These are phyloP conservation scores for Scaeva pyrastri DNA, from an alignment of 2,888 invertebrate genomes.

Conservation along the genomic window DNA sequence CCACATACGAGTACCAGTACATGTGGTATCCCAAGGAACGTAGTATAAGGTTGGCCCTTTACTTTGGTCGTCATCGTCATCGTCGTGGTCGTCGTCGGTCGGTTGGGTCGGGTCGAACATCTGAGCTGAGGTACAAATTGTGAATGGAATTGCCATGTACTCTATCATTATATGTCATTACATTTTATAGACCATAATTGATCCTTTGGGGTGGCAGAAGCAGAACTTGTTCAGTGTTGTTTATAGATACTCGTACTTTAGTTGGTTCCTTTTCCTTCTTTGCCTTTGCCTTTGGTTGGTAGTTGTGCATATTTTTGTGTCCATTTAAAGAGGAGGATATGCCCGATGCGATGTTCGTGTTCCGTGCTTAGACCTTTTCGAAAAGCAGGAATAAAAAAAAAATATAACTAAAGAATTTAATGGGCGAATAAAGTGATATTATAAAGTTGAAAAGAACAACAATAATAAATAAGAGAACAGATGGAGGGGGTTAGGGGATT, in stretches of 20 bases:
- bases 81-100: neutral
- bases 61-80: slow-evolving; percentile 11
- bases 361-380: neutral
- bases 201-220: slow-evolving; percentile 75
- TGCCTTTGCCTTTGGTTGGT: slow-evolving; percentile 65
- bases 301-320: slow-evolving; percentile 35
- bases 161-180: slow-evolving; percentile 84
- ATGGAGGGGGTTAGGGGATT: no score
- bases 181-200: slow-evolving; percentile 81
- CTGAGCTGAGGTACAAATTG: slow-evolving; percentile 74
- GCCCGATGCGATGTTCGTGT: neutral
- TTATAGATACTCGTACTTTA: slow-evolving; percentile 19
- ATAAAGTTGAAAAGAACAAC: slow-evolving; percentile 56
- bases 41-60: slow-evolving; percentile 41
- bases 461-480: slow-evolving; percentile 5
- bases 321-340: neutral
- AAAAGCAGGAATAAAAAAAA: slow-evolving; percentile 14
- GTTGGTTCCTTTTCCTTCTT: no score
- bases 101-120: slow-evolving; percentile 39
- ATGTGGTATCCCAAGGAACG: slow-evolving; percentile 7
- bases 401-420: slow-evolving; percentile 50
- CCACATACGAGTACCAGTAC: neutral
- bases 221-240: slow-evolving; percentile 65
- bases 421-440: slow-evolving; percentile 65
- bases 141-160: slow-evolving; percentile 77